phyloP scores from a whole-genome alignment of 2,888 invertebrate genomes.

The Xestia sexstrigata region DNA sequence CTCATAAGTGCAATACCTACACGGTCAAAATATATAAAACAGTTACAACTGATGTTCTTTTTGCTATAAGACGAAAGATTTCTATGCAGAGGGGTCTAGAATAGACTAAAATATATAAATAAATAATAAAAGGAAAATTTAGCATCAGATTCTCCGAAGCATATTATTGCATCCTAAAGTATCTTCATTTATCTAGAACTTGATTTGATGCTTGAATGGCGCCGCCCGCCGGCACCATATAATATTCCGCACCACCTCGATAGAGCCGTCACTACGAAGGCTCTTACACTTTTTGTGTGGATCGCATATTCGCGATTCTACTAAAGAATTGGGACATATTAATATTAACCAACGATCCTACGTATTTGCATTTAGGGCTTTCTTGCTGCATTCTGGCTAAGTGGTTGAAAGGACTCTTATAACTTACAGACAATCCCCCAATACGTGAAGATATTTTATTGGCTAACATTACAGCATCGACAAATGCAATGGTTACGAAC shows the following conservation, averaged over 20 bases:
- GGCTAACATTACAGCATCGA: conserved; percentile 37
- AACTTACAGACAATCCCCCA: conserved; percentile 14
- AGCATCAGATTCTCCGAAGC: background rate
- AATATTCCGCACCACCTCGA: background rate
- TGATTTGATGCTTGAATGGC: background rate
- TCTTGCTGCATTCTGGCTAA: background rate
- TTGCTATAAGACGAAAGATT: background rate
- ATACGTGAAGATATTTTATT: conserved; percentile 55
- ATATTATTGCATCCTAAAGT: background rate
- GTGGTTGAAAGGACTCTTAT: conserved; percentile 14
- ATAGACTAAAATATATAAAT: background rate
- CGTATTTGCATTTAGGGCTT: background rate
- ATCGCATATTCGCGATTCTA: background rate
- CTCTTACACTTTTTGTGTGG: background rate
- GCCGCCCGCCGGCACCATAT: no score
- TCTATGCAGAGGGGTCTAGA: background rate
- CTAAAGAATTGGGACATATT: background rate
- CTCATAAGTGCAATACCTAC: background rate
- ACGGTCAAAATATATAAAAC: background rate
- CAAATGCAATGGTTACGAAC: conserved; percentile 36
- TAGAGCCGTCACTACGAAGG: background rate
- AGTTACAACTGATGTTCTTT: background rate
- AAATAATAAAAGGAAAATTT: background rate
- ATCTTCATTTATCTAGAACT: background rate
- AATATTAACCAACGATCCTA: background rate